A percentile compares a stretch with the other conserved stretches of the same genome.
phyloP scores from a whole-genome alignment of 2,888 invertebrate genomes.

The Leptinotarsa rubiginosa region DNA sequence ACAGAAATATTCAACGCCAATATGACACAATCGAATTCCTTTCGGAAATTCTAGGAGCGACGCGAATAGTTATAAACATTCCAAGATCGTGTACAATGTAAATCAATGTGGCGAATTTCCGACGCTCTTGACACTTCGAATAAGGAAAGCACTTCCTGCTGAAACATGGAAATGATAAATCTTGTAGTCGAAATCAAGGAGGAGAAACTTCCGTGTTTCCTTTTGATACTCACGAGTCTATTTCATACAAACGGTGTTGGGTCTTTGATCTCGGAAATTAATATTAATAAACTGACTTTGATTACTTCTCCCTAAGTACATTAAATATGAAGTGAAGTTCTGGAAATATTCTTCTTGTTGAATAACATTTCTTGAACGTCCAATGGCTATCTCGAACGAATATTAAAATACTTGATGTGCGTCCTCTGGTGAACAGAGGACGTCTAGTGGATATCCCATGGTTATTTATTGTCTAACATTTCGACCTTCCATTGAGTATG shows the following conservation, averaged over 20 bases:
- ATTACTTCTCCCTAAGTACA: no score
- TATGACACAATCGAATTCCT: conserved; percentile 17
- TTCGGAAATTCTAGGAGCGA: conserved; percentile 1
- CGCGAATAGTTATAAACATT: conserved; percentile 11
- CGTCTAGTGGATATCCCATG: no score
- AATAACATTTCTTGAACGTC: no score
- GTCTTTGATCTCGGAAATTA: neutral
- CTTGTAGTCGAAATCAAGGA: neutral
- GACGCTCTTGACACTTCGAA: neutral
- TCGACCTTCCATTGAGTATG: no score
- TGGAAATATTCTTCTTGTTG: no score
- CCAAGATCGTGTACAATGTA: conserved; percentile 9
- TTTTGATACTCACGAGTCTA: neutral
- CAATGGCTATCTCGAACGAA: no score
- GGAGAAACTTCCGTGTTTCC: neutral
- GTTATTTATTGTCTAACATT: no score
- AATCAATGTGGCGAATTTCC: conserved; percentile 12
- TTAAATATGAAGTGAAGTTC: no score
- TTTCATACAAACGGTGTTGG: neutral
- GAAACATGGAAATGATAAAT: conserved; percentile 5
- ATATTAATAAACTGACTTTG: neutral
- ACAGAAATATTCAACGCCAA: conserved; percentile 5
- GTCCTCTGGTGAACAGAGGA: no score
- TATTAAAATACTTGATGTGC: no score
- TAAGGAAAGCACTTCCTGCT: neutral